These are phyloP conservation scores for Dromiciops gliroides DNA, from an alignment of 2,113 vertebrate species.

Conservation along the genomic window DNA sequence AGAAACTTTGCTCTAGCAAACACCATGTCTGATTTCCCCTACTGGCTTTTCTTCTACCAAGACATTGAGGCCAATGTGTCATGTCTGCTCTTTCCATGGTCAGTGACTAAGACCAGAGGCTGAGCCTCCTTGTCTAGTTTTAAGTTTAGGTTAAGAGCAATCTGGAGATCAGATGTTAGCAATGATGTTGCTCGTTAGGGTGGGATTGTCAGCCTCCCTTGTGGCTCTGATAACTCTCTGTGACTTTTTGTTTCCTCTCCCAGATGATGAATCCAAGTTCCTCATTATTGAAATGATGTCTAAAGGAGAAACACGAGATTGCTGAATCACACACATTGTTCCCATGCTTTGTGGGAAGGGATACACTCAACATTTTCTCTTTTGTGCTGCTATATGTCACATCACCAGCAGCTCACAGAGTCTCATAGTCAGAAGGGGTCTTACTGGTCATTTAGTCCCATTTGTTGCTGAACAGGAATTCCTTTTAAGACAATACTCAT, in stretches of 20 bases:
- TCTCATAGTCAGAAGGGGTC: neutral
- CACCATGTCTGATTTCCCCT: neutral
- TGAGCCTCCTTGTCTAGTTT: neutral
- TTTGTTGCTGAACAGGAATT: neutral
- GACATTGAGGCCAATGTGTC: neutral
- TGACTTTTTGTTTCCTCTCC: constrained; percentile 35
- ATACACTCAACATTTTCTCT: neutral
- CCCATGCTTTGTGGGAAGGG: neutral
- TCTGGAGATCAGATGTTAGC: neutral
- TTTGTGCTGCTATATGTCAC: neutral
- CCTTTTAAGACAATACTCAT: neutral
- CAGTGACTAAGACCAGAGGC: neutral
- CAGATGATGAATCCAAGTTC: constrained; percentile 13
- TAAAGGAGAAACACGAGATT: constrained; percentile 21
- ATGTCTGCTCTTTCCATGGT: neutral
- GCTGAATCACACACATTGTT: constrained; percentile 36
- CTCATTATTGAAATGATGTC: constrained; percentile 22
- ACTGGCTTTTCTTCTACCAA: neutral
- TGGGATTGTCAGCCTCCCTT: neutral
- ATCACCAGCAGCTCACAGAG: neutral
- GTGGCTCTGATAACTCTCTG: neutral
- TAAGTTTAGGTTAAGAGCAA: neutral
- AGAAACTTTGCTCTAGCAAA: too few relatives aligned
- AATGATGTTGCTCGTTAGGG: neutral
- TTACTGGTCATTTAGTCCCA: neutral